Conservation (phyloP, 2,888 invertebrate species). For the Drosophila borealis region DNA sequence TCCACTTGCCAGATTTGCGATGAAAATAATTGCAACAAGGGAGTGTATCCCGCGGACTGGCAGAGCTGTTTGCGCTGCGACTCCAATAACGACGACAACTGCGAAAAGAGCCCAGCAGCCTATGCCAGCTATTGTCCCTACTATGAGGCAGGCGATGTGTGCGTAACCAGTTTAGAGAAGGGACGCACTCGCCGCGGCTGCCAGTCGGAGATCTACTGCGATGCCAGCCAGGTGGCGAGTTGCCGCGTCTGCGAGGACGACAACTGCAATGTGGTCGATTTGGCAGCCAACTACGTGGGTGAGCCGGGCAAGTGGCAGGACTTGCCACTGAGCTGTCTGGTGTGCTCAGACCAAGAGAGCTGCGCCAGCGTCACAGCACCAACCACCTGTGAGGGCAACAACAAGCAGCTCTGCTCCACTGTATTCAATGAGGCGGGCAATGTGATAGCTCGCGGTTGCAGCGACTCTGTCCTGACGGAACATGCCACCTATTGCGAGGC, state of each 20-base stretch:
- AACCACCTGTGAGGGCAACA: conserved; percentile 68
- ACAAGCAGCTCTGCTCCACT: conserved; percentile 78
- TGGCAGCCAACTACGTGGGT: conserved; percentile 68
- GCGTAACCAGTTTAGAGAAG: conserved; percentile 68
- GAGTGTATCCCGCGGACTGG: conserved; percentile 72
- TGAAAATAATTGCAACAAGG: conserved; percentile 64
- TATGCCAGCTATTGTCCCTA: conserved; percentile 60
- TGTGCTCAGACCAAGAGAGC: conserved; percentile 58
- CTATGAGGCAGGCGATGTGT: conserved; percentile 66
- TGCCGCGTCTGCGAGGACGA: conserved; percentile 72
- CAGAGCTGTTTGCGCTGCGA: conserved; percentile 75
- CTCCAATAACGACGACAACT: conserved; percentile 60
- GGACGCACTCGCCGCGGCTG: conserved; percentile 77
- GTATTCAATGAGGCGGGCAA: conserved; percentile 66
- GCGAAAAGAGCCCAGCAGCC: conserved; percentile 54
- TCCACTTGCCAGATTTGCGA: conserved; percentile 63
- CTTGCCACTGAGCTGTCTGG: conserved; percentile 76
- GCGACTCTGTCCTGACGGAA: conserved; percentile 58
- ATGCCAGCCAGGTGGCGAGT: conserved; percentile 46
- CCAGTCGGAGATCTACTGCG: conserved; percentile 70
- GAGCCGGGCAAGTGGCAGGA: conserved; percentile 82
- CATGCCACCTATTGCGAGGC: conserved; percentile 70
- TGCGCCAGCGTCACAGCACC: conserved; percentile 48
- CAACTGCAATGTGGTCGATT: conserved; percentile 75
- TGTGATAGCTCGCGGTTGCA: conserved; percentile 80